Evolutionary conservation across 2,797 vertebrate genomes (phyloP), one percentile per base, ranked within the genome.

Genomic region (Morus bassanus): DNA sequence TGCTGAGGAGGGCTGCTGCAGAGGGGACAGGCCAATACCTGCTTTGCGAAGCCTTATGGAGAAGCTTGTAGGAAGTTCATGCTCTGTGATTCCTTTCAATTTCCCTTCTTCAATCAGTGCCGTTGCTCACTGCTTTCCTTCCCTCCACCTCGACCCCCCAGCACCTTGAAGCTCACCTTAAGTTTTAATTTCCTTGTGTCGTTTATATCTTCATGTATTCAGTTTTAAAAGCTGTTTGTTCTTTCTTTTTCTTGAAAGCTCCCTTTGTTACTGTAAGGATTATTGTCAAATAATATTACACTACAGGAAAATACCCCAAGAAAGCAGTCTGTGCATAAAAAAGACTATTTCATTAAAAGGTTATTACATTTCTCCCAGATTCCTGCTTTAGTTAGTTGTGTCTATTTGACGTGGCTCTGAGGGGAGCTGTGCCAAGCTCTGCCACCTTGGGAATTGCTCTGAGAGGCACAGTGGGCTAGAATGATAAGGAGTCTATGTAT

Each of bases 91-190:
- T 96, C 67, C 19, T 37, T 75, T 27, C 2, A 1, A 13, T 60
- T 87, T 65, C 21, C 15, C 23, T 73, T 73, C 56, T 86, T 91
- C 61, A 8, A 8, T 88, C 72, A 73, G 41, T 88, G 82, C 61
- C 50, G 12, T 27, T 73, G n/a, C 51, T 73, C 45, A 28, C 72
- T 78, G 46, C 28, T 87, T 48, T 31, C 30, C 15, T 72, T 15
- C 5, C n/a, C 39, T 79, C n/a, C 22, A 6, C 6, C 18, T 59
- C 45, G 15, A 76, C 2, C 2, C 2, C 2, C 5, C 7, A 25
- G 12, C 5, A 25, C 41, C 39, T 51, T 60, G 72, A 56, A 75
- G 77, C 70, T 95, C 89, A 92, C 85, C 93, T 95, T 91, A 85
- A 91, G 27, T 65, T 57, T 57, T 64, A 35, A 69, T 82, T 79